Conservation (phyloP, 2,797 vertebrate genomes). For the Sebastolobus alascanus region DNA sequence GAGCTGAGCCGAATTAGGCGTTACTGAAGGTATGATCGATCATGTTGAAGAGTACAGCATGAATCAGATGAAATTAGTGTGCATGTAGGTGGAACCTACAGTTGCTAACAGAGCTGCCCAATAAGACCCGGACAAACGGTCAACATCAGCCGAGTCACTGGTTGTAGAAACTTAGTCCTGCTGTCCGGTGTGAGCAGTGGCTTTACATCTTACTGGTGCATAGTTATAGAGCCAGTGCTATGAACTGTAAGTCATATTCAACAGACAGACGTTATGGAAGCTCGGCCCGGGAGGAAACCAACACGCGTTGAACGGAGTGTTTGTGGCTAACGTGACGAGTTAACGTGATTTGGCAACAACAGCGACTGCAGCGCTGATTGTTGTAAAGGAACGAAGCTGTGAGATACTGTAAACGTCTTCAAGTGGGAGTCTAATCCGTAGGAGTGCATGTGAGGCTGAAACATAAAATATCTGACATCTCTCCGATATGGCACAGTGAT, state of each 20-base stretch:
- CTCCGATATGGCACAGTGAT: not conserved
- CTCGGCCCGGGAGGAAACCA: not conserved
- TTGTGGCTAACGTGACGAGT: conserved; percentile 46
- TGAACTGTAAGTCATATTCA: not conserved
- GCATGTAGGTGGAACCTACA: not conserved
- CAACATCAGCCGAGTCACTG: not conserved
- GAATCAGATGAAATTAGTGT: not conserved
- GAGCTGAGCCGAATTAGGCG: not conserved
- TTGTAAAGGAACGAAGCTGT: not conserved
- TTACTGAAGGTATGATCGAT: not conserved
- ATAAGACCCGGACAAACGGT: not conserved
- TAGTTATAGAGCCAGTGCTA: conserved; percentile 11
- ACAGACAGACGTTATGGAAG: not conserved
- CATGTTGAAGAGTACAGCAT: not conserved
- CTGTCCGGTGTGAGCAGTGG: not conserved
- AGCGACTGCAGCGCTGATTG: not conserved
- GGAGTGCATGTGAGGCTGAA: conserved; percentile 10
- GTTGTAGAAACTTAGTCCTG: not conserved
- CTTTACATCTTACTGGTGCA: conserved; percentile 19
- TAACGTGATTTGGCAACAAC: not conserved
- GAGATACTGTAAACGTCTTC: conserved; percentile 36
- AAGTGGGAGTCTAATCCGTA: not conserved
- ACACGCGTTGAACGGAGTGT: conserved; percentile 1
- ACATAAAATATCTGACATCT: not conserved
- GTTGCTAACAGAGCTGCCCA: conserved; percentile 8